Evolutionary conservation across 2,113 vertebrate species (phyloP).

Genomic region (Daphoenositta chrysoptera): DNA sequence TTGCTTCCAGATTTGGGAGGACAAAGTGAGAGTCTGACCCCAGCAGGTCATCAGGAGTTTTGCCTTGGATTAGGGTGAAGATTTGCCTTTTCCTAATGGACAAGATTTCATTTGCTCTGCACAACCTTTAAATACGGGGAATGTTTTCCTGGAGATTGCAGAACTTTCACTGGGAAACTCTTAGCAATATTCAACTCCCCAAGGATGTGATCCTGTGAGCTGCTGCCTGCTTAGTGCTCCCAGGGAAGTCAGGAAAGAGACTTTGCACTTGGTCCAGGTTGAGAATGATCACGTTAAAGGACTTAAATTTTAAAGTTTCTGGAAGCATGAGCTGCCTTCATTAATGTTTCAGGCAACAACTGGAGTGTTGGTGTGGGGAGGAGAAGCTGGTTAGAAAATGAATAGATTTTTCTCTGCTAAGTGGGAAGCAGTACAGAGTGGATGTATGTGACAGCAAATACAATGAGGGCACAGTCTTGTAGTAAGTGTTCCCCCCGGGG

Average conservation of each 20-base stretch:
- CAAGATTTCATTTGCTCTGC: background rate
- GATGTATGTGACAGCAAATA: background rate
- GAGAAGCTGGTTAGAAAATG: background rate
- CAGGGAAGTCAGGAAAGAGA: background rate
- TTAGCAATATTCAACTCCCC: background rate
- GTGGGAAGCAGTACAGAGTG: background rate
- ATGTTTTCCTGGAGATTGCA: background rate
- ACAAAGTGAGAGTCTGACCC: background rate
- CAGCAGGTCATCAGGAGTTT: background rate
- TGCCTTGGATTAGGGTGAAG: background rate
- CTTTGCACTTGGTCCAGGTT: background rate
- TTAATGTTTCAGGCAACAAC: background rate
- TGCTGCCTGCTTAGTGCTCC: background rate
- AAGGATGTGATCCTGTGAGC: background rate
- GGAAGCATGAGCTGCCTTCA: background rate
- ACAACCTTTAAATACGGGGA: background rate
- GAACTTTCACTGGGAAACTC: background rate
- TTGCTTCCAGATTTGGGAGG: background rate
- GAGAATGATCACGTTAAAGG: background rate
- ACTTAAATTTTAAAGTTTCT: background rate
- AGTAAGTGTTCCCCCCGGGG: background rate
- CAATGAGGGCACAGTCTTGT: constrained; percentile 14
- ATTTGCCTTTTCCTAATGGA: background rate
- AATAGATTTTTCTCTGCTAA: constrained; percentile 28
- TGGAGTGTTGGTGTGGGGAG: background rate